Conservation (phyloP, 64 coral and sea anemone genomes). For the Cladopsammia gracilis region DNA sequence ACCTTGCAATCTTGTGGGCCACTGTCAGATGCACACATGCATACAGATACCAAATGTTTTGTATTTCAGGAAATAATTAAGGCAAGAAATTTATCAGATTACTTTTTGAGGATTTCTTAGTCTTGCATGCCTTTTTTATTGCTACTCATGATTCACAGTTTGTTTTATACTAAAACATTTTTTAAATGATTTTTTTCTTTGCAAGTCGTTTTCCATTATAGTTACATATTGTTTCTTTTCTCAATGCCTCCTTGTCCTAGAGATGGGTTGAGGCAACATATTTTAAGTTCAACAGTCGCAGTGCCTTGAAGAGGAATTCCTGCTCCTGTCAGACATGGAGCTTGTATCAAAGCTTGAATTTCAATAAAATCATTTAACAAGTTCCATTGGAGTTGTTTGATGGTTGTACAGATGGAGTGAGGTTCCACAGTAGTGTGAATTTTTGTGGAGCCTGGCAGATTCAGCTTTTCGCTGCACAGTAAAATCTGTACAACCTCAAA, state of each 20-base stretch:
- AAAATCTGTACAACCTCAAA: slow-evolving; percentile 79
- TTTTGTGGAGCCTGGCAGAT: slow-evolving; percentile 73
- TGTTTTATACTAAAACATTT: neutral
- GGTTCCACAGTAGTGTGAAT: slow-evolving; percentile 77
- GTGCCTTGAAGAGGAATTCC: neutral
- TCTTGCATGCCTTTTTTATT: neutral
- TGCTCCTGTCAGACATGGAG: neutral
- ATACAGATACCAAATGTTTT: slow-evolving; percentile 15
- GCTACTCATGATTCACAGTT: neutral
- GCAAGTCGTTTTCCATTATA: neutral
- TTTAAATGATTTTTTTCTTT: neutral
- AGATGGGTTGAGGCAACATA: slow-evolving; percentile 10
- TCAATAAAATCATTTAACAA: slow-evolving; percentile 5
- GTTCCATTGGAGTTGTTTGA: slow-evolving; percentile 24
- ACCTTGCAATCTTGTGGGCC: slow-evolving; percentile 57
- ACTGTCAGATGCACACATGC: slow-evolving; percentile 48
- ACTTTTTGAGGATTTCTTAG: neutral
- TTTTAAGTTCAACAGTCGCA: neutral
- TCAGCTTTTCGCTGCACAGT: neutral
- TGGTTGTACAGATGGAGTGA: slow-evolving; percentile 81
- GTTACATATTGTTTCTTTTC: neutral
- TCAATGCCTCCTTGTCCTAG: neutral
- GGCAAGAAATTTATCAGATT: neutral
- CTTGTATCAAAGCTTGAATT: slow-evolving; percentile 4
- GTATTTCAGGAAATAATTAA: slow-evolving; percentile 16